Evolutionary conservation across 1,140 invertebrate genomes (phyloP).

Genomic region (Cydia fagiglandana): DNA sequence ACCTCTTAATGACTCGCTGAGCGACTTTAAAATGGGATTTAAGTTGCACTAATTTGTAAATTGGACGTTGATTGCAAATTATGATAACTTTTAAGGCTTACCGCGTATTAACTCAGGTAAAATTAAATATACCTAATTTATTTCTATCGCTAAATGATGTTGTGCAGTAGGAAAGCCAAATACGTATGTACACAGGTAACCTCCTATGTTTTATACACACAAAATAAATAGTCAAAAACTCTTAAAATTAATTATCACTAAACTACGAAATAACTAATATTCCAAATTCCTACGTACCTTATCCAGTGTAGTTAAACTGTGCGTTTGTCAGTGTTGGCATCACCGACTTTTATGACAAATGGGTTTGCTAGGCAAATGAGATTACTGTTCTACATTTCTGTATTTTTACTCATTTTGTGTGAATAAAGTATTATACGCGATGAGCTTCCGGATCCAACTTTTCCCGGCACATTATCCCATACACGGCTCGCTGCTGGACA

Average conservation of each 20-base stretch:
- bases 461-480: constrained; percentile 17
- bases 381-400: neutral
- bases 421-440: neutral
- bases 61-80: neutral
- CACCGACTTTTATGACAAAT: neutral
- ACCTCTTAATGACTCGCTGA: constrained; percentile 21
- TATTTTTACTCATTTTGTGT: constrained; percentile 4
- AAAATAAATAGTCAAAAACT: no score
- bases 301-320: neutral
- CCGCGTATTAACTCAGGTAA: no score
- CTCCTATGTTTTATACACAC: no score
- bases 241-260: no score
- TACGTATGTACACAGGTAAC: neutral
- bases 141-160: neutral
- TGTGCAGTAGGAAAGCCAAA: neutral
- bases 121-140: no score
- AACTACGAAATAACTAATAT: no score
- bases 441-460: constrained; percentile 24
- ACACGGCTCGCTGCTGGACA: constrained; percentile 27
- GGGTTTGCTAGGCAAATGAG: neutral
- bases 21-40: constrained; percentile 20
- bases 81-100: no score
- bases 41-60: constrained; percentile 26
- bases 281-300: no score
- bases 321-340: neutral